Base-by-base conservation (phyloP, 1,140 invertebrate species). In the Drosophila pachea region DNA sequence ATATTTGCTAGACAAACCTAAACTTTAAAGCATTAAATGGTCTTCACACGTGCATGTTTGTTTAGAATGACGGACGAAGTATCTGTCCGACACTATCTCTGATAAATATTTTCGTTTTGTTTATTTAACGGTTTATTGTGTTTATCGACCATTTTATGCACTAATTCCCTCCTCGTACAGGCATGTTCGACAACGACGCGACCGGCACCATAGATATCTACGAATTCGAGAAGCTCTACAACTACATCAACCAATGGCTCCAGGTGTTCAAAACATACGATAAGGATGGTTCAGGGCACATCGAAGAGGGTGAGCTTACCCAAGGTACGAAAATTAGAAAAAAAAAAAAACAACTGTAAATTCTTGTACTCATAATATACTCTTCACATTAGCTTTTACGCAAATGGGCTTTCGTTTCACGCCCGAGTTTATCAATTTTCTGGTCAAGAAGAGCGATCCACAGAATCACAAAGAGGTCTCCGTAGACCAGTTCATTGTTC, bases 341-440 rank as follows among this genome's bases (percentile, higher is more conserved):
- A 12, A 4, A n/a, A 6, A 42, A 3, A 5, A n/a, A n/a, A n/a
- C 12, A 2, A 42, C 12, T 14, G 1, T 22, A 22, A 22, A 22
- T 22, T 22, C 1, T 22, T 22, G 3, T 22, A 2, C 22, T 22
- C 22, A 22, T 12, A 12, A 42, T 43, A 43, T 14, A 1, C 8
- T 36, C 6, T 58, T 68, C 63, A 72, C 14, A 49, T 91, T 89
- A 94, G 96, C 96, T 16, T 92, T 97, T 33, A 90, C 92, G 29
- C 94, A 95, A 91, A 97, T 97, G 96, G 96, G 96, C n/a, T 98
- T 96, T 79, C 91, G 93, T 43, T 94, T 98, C 64, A 92, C 94
- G 22, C 93, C 93, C 5, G 93, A 95, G 35, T 97, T 97, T 83
- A 92, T 95, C 9, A 92, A 92, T 54, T 93, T 94, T 69, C 88